Base-by-base conservation (phyloP, 2,797 vertebrate genomes). In the Synanceia verrucosa region DNA sequence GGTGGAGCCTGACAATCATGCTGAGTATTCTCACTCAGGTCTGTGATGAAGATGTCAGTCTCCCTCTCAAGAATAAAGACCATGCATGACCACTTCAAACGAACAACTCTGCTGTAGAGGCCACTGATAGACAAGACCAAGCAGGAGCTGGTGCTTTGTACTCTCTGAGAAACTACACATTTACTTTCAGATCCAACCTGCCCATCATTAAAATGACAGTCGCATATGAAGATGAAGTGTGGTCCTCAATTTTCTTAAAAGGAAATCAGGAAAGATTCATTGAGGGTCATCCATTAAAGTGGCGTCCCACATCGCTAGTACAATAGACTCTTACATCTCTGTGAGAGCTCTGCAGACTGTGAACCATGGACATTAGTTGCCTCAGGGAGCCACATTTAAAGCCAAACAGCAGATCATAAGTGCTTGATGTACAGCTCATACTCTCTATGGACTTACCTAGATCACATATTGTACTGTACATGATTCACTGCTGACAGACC, bases 311-410 rank as follows among this genome's bases (percentile, higher is more conserved):
- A 47, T 65, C 10, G 24, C 66, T 26, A 41, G 76, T 73, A 84
- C 79, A 88, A 72, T 73, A 14, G 77, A 73, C 74, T 84, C 86
- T 74, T n/a, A n/a, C n/a, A 81, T 86, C 84, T 82, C 78, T 43
- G 52, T 43, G 64, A 71, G 59, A 77, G 71, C 53, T 71, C 47
- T 21, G 31, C 9, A 28, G 72, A 85, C 76, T 48, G 69, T 61
- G 78, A 85, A 85, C 73, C 57, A 8, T 63, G 67, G 77, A 76
- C 74, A 68, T 74, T 66, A 21, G 71, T 60, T 34, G 48, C 76
- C 63, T 44, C 39, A 2, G 75, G 79, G 64, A 73, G 65, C 53
- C 8, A 2, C 56, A n/a, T 52, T 87, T 34, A 64, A 21, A 28
- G 57, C 47, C 80, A 66, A 57, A 65, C 63, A 75, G 61, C 53